These are phyloP conservation scores for Wiebesia pumilae DNA, from an alignment of 1,140 invertebrate genomes.

Conservation along the genomic window DNA sequence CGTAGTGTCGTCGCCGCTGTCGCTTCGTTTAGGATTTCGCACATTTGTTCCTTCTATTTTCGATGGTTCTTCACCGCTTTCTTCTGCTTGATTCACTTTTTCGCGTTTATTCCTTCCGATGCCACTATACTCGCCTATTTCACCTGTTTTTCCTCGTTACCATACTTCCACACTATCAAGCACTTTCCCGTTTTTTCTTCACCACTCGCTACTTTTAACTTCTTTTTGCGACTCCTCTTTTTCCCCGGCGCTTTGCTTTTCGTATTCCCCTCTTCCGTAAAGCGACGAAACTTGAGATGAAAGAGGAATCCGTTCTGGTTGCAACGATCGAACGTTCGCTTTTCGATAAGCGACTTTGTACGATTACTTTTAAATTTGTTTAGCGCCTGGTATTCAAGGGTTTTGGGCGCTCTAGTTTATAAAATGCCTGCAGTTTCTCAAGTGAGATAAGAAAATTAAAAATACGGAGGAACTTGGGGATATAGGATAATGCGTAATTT, in stretches of 20 bases:
- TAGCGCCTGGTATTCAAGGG: conserved; percentile 38
- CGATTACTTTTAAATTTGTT: conserved; percentile 55
- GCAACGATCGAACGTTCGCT: conserved; percentile 28
- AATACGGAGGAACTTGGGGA: background rate
- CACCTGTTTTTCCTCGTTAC: background rate
- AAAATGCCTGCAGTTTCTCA: background rate
- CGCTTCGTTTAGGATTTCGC: background rate
- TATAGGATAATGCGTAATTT: background rate
- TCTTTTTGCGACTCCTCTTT: conserved; percentile 36
- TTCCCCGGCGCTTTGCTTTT: background rate
- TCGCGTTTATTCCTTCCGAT: background rate
- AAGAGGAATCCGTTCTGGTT: conserved; percentile 6
- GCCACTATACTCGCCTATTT: background rate
- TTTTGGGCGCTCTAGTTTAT: conserved; percentile 8
- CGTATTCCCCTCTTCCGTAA: background rate
- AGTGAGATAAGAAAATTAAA: conserved; percentile 49
- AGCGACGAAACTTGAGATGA: conserved; percentile 22
- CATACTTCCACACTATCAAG: background rate
- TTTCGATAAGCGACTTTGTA: conserved; percentile 48
- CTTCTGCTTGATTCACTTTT: background rate
- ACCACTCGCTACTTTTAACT: conserved; percentile 38
- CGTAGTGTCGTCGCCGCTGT: background rate
- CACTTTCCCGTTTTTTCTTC: conserved; percentile 13
- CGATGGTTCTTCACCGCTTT: background rate
- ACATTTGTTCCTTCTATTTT: background rate